These are phyloP conservation scores for Podargus strigoides DNA, from an alignment of 2,797 vertebrate genomes.

Conservation along the genomic window DNA sequence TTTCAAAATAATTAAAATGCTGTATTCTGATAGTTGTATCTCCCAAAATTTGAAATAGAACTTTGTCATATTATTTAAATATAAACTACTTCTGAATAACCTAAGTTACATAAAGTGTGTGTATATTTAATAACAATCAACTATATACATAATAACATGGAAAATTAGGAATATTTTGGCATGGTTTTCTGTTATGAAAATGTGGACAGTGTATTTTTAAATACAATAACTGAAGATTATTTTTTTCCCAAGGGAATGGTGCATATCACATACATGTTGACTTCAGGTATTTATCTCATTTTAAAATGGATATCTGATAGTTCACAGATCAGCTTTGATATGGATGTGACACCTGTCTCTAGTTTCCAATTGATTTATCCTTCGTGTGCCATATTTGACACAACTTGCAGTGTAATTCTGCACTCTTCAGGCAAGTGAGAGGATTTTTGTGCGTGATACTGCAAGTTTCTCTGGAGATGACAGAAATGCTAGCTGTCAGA, in stretches of 20 bases:
- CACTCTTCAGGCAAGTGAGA: constrained; percentile 15
- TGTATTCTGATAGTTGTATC: not conserved
- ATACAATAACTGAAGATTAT: rapidly evolving
- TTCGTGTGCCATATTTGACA: not conserved
- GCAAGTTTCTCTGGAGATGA: not conserved
- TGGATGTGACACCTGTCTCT: not conserved
- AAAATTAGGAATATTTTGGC: not conserved
- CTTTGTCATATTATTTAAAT: not conserved
- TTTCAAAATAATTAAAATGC: not conserved
- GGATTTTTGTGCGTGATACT: not conserved
- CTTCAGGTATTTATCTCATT: not conserved
- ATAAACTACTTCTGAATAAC: not conserved
- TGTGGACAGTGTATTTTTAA: not conserved
- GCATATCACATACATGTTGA: not conserved
- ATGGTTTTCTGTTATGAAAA: not conserved
- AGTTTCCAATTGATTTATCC: not conserved
- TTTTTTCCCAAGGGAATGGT: not conserved
- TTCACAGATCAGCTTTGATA: not conserved
- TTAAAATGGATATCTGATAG: not conserved
- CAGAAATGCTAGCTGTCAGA: not conserved
- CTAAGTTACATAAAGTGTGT: not conserved
- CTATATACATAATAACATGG: no score
- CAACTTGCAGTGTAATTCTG: not conserved
- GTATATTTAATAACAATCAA: no score
- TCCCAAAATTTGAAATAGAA: not conserved